Conservation (phyloP, 2,113 vertebrate species). For the Mesoclemmys tuberculata region DNA sequence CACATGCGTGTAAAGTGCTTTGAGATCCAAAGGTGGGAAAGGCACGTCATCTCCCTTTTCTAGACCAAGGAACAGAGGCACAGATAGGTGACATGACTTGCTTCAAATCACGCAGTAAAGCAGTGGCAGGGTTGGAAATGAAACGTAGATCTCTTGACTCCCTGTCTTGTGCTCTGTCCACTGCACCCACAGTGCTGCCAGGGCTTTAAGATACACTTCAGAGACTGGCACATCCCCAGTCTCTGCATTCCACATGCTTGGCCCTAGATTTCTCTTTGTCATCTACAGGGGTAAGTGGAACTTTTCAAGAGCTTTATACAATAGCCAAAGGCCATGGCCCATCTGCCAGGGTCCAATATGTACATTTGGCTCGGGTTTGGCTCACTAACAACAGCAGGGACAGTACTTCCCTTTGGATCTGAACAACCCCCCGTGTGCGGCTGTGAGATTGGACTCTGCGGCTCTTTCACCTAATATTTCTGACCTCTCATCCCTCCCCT, state of each 20-base stretch:
- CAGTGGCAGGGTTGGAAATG: neutral
- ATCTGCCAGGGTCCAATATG: neutral
- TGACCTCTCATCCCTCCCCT: too few relatives aligned
- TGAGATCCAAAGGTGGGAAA: neutral
- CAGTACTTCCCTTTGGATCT: neutral
- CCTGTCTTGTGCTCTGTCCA: neutral
- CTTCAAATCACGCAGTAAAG: neutral
- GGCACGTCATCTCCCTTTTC: neutral
- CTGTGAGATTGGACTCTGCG: neutral
- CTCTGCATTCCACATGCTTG: neutral
- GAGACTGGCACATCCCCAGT: neutral
- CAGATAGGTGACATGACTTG: neutral
- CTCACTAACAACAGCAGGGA: neutral
- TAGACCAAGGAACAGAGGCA: neutral
- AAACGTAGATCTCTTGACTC: neutral
- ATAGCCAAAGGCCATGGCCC: neutral
- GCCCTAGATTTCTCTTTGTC: too few relatives aligned
- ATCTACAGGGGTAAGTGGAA: neutral
- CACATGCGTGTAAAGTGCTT: too few relatives aligned
- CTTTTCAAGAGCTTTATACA: neutral
- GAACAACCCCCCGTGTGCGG: neutral
- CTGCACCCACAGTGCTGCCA: neutral
- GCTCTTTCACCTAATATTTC: neutral
- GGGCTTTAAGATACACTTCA: neutral
- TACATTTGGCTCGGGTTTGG: too few relatives aligned